phyloP scores from a whole-genome alignment of 2,113 vertebrate species.

The Gnathonemus longibarbis region DNA sequence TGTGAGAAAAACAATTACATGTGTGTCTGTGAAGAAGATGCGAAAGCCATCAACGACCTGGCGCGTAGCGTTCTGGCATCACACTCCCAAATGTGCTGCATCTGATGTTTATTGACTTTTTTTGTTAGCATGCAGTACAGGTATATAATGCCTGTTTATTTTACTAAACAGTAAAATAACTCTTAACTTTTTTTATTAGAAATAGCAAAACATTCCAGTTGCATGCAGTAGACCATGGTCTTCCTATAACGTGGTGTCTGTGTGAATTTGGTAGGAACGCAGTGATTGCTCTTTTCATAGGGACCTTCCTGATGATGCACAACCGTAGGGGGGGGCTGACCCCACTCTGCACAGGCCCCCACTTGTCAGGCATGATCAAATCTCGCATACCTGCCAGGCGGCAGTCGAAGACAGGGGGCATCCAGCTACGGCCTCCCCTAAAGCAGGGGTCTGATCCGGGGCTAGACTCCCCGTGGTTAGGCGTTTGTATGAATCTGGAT shows the following conservation, averaged over 20 bases:
- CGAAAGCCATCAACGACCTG: not conserved
- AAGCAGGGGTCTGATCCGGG: not conserved
- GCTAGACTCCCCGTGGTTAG: not conserved
- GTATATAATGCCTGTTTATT: not conserved
- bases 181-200: not conserved
- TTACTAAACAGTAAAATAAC: too few relatives aligned
- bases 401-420: not conserved
- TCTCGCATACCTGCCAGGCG: not conserved
- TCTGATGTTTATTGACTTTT: not conserved
- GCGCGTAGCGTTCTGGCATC: not conserved
- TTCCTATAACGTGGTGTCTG: not conserved
- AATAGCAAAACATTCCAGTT: not conserved
- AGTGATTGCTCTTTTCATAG: not conserved
- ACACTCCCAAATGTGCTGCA: not conserved
- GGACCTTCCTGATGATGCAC: not conserved
- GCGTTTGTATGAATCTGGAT: not conserved
- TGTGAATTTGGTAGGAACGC: not conserved
- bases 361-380: not conserved
- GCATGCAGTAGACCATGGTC: not conserved
- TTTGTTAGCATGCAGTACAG: not conserved
- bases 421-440: not conserved
- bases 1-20: not conserved
- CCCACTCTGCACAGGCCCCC: not conserved
- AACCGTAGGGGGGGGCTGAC: not conserved
- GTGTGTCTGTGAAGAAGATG: not conserved